Conservation (phyloP, 2,113 vertebrate species). For the Axis porcinus region DNA sequence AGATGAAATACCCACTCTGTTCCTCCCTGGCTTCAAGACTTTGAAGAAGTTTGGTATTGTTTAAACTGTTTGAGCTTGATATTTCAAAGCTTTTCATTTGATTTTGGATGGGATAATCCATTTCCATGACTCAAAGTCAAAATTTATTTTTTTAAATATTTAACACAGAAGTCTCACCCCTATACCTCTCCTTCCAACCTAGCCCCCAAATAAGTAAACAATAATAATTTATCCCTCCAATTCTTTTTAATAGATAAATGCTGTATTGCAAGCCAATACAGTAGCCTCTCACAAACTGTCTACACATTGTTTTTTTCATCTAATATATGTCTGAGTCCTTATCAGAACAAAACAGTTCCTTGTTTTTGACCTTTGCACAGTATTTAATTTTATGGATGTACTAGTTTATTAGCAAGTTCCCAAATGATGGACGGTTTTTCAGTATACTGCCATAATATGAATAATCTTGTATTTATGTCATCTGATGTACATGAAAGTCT, state of each 20-base stretch:
- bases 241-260: background rate
- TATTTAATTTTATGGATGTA: too few relatives aligned
- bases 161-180: background rate
- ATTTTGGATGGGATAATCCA: background rate
- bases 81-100: background rate
- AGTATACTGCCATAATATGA: background rate
- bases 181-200: background rate
- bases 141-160: background rate
- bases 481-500: background rate
- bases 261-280: background rate
- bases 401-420: background rate
- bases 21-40: background rate
- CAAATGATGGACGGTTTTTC: background rate
- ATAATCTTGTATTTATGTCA: background rate
- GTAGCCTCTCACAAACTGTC: too few relatives aligned
- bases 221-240: background rate
- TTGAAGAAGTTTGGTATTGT: background rate
- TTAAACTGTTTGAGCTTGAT: background rate
- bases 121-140: background rate
- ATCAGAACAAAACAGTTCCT: background rate
- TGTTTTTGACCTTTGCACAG: background rate
- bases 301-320: background rate
- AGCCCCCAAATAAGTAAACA: background rate
- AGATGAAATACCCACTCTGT: background rate
- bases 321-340: background rate